Conservation (phyloP, 2,113 vertebrate genomes). For the Hydrochoerus hydrochaeris region DNA sequence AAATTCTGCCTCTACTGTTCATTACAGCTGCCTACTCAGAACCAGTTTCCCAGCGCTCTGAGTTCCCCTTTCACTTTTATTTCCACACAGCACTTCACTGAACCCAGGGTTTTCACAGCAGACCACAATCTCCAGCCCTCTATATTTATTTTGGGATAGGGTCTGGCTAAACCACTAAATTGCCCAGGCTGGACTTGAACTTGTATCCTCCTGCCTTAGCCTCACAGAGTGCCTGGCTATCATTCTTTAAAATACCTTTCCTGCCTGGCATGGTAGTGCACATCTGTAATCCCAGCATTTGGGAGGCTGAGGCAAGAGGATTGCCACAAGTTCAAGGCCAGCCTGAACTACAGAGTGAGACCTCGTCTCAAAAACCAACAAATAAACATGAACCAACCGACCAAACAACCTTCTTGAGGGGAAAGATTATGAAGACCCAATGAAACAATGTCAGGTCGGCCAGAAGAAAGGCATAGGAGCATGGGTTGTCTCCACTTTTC, state of each 20-base stretch:
- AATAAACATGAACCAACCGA: neutral
- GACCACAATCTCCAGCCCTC: neutral
- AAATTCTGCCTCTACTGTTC: neutral
- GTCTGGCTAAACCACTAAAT: neutral
- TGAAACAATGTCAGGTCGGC: neutral
- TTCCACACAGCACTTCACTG: neutral
- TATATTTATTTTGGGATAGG: neutral
- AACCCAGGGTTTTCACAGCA: neutral
- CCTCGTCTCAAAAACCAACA: too few relatives aligned
- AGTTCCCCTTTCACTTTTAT: neutral
- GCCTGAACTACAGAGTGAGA: too few relatives aligned
- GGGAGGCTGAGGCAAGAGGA: neutral
- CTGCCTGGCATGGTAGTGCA: neutral
- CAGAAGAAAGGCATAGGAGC: neutral
- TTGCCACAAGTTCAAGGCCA: neutral
- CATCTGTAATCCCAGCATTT: neutral
- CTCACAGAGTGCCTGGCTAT: neutral
- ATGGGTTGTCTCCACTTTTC: neutral
- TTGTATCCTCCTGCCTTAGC: neutral
- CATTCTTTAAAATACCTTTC: neutral
- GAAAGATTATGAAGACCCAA: neutral
- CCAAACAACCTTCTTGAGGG: neutral
- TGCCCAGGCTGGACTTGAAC: neutral
- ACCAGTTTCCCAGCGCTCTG: too few relatives aligned
- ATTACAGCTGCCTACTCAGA: neutral